A percentile compares a stretch with the other conserved stretches of the same genome.
These are phyloP conservation scores for Cephalopholis sonnerati DNA, from an alignment of 2,113 vertebrate species.

Conservation along the genomic window DNA sequence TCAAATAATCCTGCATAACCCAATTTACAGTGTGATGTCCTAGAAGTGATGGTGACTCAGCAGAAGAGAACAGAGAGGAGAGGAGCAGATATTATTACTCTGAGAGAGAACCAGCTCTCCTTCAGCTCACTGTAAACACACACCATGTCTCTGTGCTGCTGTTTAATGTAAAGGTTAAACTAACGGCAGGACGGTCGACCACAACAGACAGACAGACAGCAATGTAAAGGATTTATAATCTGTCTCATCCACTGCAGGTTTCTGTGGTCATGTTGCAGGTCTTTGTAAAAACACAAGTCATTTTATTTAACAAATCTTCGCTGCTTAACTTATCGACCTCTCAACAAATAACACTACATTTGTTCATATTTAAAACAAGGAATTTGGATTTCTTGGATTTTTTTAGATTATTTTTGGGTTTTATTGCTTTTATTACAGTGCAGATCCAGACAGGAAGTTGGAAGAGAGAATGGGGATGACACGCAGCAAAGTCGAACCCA, in stretches of 20 bases:
- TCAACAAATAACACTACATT: neutral
- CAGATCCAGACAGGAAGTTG: no score
- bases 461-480: no score
- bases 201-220: neutral
- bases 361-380: no score
- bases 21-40: constrained; percentile 58
- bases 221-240: neutral
- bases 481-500: no score
- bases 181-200: neutral
- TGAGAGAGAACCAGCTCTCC: constrained; percentile 8
- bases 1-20: constrained; percentile 54
- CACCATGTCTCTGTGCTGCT: neutral
- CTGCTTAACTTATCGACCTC: neutral
- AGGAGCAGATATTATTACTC: constrained; percentile 33
- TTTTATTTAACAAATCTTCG: neutral
- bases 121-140: constrained; percentile 18
- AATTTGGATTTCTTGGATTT: no score
- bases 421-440: no score
- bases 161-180: constrained; percentile 19
- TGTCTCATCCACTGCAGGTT: neutral
- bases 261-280: neutral
- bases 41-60: constrained; percentile 72
- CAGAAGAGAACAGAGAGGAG: constrained; percentile 44
- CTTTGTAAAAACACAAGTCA: neutral
- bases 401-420: no score